Evolutionary conservation across 2,113 vertebrate species (phyloP).

Genomic region (Colius striatus): DNA sequence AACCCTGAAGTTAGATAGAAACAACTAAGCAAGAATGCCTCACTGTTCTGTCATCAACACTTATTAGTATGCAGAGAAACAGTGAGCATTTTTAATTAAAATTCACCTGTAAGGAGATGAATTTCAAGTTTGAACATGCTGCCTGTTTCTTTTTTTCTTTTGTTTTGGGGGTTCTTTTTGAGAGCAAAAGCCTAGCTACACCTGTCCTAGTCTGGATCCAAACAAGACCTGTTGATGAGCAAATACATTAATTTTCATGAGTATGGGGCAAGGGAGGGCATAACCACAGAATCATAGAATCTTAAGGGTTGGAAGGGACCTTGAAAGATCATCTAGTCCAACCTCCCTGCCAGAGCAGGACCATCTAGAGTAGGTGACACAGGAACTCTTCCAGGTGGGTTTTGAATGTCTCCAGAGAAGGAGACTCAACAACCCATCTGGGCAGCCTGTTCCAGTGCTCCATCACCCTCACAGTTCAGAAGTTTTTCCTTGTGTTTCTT

Average conservation of each 20-base stretch:
- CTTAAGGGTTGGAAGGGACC: too few species aligned
- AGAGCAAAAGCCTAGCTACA: background rate
- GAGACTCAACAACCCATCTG: too few species aligned
- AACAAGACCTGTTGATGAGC: background rate
- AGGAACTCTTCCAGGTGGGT: too few species aligned
- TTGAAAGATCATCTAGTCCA: too few species aligned
- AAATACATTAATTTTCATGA: background rate
- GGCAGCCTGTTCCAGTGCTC: too few species aligned
- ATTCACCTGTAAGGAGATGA: background rate
- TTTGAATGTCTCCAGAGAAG: too few species aligned
- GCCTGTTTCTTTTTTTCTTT: background rate
- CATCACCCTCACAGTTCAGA: too few species aligned
- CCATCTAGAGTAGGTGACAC: too few species aligned
- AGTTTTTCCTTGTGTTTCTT: too few species aligned
- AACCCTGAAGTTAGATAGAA: background rate
- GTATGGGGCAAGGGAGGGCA: background rate
- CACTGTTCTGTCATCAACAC: background rate
- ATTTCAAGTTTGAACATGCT: background rate
- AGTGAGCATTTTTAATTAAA: background rate
- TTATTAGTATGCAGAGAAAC: background rate
- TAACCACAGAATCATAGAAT: too few species aligned
- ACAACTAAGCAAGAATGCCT: background rate
- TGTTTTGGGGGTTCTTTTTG: background rate
- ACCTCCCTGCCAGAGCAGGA: too few species aligned
- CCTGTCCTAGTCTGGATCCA: background rate